Conservation (phyloP, 2,888 invertebrate genomes). For the Clusia tigrina region DNA sequence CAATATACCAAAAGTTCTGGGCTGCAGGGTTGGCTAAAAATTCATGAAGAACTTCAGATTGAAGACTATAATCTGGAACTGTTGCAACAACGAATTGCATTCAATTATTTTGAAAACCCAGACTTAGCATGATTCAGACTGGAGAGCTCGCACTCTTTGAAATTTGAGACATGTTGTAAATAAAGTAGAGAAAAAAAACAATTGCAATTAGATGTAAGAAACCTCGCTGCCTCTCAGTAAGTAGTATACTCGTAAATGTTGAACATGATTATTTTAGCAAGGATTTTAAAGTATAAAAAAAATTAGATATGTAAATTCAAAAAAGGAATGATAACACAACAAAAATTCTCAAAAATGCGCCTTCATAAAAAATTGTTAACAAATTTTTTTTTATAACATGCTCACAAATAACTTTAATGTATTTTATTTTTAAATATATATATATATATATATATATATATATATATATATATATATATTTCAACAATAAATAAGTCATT, state of each 20-base stretch:
- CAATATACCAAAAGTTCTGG: no score
- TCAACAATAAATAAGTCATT: background rate
- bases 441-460: background rate
- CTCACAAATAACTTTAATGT: constrained; percentile 17
- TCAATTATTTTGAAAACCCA: no score
- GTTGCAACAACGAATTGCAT: no score
- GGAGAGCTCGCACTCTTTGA: background rate
- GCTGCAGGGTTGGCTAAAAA: no score
- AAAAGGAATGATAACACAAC: constrained; percentile 26
- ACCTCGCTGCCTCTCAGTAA: constrained; percentile 64
- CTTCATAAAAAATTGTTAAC: constrained; percentile 6
- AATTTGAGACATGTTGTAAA: background rate
- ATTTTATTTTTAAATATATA: constrained; percentile 13
- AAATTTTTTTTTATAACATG: no score
- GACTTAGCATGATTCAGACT: background rate
- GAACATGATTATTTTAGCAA: no score
- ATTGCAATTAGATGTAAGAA: constrained; percentile 15
- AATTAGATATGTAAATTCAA: no score
- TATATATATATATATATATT: background rate
- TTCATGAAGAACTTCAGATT: no score
- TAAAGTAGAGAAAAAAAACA: background rate
- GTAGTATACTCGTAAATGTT: constrained; percentile 38
- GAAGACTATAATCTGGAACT: no score
- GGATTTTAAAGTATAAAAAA: background rate
- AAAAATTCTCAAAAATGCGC: constrained; percentile 22